Base-by-base conservation (phyloP, 1,140 invertebrate species). In the Drosophila rhopaloa region DNA sequence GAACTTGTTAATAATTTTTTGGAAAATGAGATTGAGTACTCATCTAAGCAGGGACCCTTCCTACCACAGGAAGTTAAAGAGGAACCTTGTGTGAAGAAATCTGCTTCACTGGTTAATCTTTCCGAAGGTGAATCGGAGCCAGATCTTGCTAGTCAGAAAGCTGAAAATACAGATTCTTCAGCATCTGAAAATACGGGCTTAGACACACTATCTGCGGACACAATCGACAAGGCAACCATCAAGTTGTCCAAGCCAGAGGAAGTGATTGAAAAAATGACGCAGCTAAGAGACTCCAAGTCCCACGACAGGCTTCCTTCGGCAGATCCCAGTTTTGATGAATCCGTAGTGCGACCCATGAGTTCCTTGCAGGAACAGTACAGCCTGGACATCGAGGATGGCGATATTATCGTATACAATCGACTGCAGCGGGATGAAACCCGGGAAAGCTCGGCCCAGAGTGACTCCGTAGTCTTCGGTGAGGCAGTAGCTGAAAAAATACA, bases 391-490 rank as follows among this genome's bases (percentile, higher is more conserved):
- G 80, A 77, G 32, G 90, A 91, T 58, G 78, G 81, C 2, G 85
- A 91, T 10, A 63, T 79, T 6, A 77, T 91, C 4, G 57, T 91
- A 0, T 75, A 80, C 19, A 81, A 84, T 9, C 66, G 79, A 0
- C 35, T 88, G 0, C 77, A 91, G 24, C 43, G 63, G 0, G 83
- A 81, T 1, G 82, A 91, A 13, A 82, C 80, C 4, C 73, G 90
- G 0, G 89, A 91, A 41, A 91, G 90, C 37, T 90, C 90, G 1
- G 85, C 73, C 4, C 75, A 90, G 51, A 90, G 90, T 19, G 85
- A 91, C 8, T 89, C 80, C 0, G 71, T 88, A 50, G 66, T 88
- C 14, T 80, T 88, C 5, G 80, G 83, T 1, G 48, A 77, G 24
- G 14, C 54, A n/a, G 59, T 66, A 16, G 35, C 54, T 1, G 79